A percentile compares a stretch with the other conserved stretches of the same genome.
Evolutionary conservation across 2,797 vertebrate species (phyloP).

Genomic region (Varecia variegata): DNA sequence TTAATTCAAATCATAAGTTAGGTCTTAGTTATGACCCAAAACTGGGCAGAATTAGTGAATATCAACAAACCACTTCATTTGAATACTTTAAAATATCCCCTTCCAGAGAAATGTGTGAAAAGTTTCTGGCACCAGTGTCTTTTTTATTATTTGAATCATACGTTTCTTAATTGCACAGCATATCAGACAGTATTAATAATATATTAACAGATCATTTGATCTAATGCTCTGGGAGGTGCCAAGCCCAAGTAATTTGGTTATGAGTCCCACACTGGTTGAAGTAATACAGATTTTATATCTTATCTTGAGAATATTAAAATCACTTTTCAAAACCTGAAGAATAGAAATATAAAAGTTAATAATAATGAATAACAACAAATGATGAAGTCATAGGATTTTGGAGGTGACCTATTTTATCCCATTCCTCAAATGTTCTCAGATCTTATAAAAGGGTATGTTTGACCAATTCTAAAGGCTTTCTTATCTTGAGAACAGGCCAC

Average conservation of each 20-base stretch:
- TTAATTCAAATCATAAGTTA: neutral
- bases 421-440: neutral
- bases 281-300: neutral
- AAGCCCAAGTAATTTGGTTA: neutral
- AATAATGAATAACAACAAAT: neutral
- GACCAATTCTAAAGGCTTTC: neutral
- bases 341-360: neutral
- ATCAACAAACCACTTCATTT: neutral
- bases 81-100: neutral
- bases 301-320: neutral
- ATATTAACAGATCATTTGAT: neutral
- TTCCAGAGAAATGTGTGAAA: neutral
- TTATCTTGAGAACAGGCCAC: accelerated
- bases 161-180: neutral
- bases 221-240: neutral
- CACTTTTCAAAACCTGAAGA: neutral
- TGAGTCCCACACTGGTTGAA: neutral
- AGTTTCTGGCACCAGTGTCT: neutral
- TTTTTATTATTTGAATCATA: neutral
- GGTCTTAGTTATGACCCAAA: neutral
- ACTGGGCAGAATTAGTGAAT: neutral
- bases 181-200: neutral
- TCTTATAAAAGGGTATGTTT: neutral
- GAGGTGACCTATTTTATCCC: neutral
- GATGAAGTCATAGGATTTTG: neutral